Percentiles rank a stretch among this genome's conserved stretches.
These are phyloP conservation scores for Nebria ingens DNA, from an alignment of 1,140 invertebrate species.

Conservation along the genomic window DNA sequence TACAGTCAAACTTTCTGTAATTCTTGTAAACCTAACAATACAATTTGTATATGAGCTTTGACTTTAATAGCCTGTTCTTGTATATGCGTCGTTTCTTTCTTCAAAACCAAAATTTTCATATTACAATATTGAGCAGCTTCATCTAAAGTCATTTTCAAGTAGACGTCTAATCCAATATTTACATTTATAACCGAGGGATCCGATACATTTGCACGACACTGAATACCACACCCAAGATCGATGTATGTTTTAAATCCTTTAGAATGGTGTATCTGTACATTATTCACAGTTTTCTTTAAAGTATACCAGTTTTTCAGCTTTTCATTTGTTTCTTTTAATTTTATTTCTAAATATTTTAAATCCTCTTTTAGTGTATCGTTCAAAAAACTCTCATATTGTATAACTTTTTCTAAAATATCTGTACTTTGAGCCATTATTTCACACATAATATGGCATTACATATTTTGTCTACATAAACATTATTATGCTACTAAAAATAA, in stretches of 20 bases:
- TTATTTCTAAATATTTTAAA: not conserved
- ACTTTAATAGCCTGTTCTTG: not conserved
- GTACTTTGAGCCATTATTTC: too few species aligned
- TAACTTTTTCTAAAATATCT: not conserved
- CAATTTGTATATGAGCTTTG: not conserved
- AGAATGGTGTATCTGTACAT: not conserved
- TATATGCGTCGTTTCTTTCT: not conserved
- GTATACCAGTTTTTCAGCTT: not conserved
- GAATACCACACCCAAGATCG: not conserved
- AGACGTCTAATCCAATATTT: not conserved
- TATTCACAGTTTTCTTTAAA: not conserved
- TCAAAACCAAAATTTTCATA: not conserved
- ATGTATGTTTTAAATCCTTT: not conserved
- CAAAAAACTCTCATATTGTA: not conserved
- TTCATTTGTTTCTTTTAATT: constrained; percentile 2
- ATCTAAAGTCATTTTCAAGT: not conserved
- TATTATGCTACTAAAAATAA: too few species aligned
- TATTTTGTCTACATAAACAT: too few species aligned
- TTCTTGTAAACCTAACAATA: constrained; percentile 2
- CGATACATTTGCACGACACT: not conserved
- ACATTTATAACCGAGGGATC: not conserved
- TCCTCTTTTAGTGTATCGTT: not conserved
- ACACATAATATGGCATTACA: too few species aligned
- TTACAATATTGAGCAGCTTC: not conserved
- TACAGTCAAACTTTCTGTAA: not conserved